A percentile compares a stretch with the other conserved stretches of the same genome.
These are phyloP conservation scores for Augiades crinisus DNA, from an alignment of 2,888 invertebrate genomes.

Conservation along the genomic window DNA sequence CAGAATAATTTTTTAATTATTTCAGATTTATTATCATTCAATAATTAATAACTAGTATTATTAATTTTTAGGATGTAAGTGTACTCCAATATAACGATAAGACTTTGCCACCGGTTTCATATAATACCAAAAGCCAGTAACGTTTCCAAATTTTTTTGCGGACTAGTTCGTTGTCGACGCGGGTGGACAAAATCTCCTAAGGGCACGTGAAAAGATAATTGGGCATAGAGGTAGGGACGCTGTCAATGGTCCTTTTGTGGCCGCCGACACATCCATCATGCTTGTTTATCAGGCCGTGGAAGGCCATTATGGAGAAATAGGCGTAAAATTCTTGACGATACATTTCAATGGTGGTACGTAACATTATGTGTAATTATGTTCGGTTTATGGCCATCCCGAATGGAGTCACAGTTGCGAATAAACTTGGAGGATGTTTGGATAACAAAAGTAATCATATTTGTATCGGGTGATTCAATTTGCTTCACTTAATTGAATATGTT, in stretches of 20 bases:
- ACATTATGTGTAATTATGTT: conserved; percentile 64
- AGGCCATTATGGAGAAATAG: conserved; percentile 65
- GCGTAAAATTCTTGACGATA: conserved; percentile 65
- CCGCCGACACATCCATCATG: conserved; percentile 68
- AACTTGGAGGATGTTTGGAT: conserved; percentile 1
- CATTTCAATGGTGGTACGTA: conserved; percentile 52
- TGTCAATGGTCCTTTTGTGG: conserved; percentile 65
- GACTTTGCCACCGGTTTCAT: too few relatives aligned
- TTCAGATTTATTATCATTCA: too few relatives aligned
- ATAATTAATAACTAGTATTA: too few relatives aligned
- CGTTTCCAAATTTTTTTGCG: conserved; percentile 40
- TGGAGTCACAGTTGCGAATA: conserved; percentile 45
- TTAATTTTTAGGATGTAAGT: too few relatives aligned
- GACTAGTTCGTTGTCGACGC: conserved; percentile 38
- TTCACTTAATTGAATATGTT: background rate
- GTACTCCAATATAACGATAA: too few relatives aligned
- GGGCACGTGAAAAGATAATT: conserved; percentile 57
- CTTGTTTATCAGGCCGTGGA: conserved; percentile 53
- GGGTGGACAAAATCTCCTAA: conserved; percentile 53
- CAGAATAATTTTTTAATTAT: too few relatives aligned
- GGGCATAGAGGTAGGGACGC: conserved; percentile 46
- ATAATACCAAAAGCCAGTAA: too few relatives aligned
- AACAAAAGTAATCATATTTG: conserved; percentile 15
- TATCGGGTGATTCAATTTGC: background rate
- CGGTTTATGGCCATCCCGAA: conserved; percentile 46